Evolutionary conservation across 2,888 invertebrate species (phyloP).

Genomic region (Odontomyia ornata): DNA sequence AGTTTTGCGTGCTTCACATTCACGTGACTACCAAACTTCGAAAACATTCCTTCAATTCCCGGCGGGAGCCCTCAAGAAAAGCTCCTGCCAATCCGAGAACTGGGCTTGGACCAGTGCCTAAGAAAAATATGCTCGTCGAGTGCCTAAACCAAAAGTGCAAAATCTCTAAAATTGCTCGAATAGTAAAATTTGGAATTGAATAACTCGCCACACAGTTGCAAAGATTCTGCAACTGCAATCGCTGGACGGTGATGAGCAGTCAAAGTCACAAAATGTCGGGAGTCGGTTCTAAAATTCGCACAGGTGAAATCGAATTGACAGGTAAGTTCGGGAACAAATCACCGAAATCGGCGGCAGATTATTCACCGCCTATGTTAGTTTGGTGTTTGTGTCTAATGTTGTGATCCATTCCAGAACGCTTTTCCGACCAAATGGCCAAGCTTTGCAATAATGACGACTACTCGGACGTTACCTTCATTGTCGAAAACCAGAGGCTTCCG

Average conservation of each 20-base stretch:
- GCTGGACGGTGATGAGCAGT: conserved; percentile 59
- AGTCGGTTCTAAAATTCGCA: conserved; percentile 65
- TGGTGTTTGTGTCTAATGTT: not conserved
- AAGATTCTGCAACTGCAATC: not conserved
- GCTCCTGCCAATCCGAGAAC: not conserved
- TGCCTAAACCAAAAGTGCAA: not conserved
- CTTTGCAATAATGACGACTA: conserved; percentile 88
- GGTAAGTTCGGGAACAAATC: conserved; percentile 57
- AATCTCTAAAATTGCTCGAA: not conserved
- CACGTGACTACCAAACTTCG: not conserved
- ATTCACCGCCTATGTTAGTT: not conserved
- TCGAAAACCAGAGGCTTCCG: conserved; percentile 73
- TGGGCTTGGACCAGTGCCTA: not conserved
- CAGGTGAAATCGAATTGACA: conserved; percentile 71
- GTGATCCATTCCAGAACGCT: conserved; percentile 65
- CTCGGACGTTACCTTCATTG: conserved; percentile 87
- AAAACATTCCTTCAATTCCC: not conserved
- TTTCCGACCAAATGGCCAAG: conserved; percentile 87
- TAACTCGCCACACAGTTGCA: not conserved
- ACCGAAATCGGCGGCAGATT: no score
- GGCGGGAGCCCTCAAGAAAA: not conserved
- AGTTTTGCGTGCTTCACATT: not conserved
- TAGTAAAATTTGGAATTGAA: not conserved
- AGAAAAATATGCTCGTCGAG: not conserved
- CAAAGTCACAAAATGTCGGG: conserved; percentile 66